These are phyloP conservation scores for Leucophenga maculata DNA, from an alignment of 2,888 invertebrate genomes.

Conservation along the genomic window DNA sequence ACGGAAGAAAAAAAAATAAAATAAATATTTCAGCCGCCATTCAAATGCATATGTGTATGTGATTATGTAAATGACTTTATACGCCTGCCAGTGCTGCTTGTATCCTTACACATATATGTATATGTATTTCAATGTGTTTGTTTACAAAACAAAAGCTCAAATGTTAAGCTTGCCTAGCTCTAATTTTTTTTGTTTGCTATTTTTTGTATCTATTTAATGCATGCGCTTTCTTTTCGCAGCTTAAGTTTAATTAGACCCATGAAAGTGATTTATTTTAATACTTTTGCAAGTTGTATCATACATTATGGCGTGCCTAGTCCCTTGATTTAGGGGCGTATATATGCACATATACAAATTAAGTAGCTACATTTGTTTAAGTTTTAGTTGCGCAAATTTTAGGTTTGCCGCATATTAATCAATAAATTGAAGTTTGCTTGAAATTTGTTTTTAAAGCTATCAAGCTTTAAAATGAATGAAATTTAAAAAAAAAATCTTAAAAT, in stretches of 20 bases:
- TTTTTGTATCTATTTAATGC: slow-evolving; percentile 18
- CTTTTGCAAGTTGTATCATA: slow-evolving; percentile 3
- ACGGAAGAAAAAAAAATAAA: no score
- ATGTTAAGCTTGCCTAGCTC: no score
- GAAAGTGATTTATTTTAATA: slow-evolving; percentile 69
- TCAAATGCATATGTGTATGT: slow-evolving; percentile 31
- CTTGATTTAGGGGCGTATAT: no score
- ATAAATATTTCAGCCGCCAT: slow-evolving; percentile 28
- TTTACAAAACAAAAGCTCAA: no score
- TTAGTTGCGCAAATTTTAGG: neutral
- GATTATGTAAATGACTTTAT: slow-evolving; percentile 56
- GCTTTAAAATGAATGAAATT: no score
- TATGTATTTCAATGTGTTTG: neutral
- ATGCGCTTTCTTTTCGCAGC: slow-evolving; percentile 50
- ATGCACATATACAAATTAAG: neutral
- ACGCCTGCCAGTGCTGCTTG: slow-evolving; percentile 2
- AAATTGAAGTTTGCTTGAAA: neutral
- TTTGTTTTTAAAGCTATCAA: no score
- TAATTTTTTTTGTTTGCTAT: neutral
- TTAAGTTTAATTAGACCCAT: slow-evolving; percentile 70
- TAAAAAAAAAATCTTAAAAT: no score
- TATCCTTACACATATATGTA: neutral
- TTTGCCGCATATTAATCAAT: slow-evolving; percentile 18
- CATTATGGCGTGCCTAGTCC: no score
- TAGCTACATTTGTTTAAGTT: neutral